These are phyloP conservation scores for Lepidochrysops patricia DNA, from an alignment of 2,888 invertebrate species.

Conservation along the genomic window DNA sequence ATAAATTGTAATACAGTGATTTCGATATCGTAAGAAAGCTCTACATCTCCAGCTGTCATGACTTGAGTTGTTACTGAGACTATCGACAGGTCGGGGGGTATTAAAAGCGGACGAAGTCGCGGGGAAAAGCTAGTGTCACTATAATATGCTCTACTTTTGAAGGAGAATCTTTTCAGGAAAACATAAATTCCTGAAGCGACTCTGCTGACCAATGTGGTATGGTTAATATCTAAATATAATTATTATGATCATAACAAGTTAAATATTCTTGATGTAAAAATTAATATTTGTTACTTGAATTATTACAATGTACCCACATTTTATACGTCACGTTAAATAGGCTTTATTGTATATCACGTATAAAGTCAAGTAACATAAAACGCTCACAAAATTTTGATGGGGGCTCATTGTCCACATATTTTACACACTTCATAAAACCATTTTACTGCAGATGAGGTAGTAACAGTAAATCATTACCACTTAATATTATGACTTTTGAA, in stretches of 20 bases:
- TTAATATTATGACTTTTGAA: not conserved
- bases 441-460: not conserved
- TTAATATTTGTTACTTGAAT: not conserved
- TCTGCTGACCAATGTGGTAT: not conserved
- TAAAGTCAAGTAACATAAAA: not conserved
- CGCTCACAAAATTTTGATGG: slow-evolving; percentile 19
- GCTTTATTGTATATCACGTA: not conserved
- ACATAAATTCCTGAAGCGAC: not conserved
- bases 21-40: slow-evolving; percentile 7
- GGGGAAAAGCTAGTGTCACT: too few species aligned
- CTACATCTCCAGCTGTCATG: slow-evolving; percentile 9
- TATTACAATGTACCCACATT: slow-evolving; percentile 1
- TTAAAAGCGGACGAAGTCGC: too few species aligned
- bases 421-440: slow-evolving; percentile 12
- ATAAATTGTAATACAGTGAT: slow-evolving; percentile 7
- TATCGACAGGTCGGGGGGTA: not conserved
- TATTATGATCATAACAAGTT: too few species aligned
- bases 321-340: not conserved
- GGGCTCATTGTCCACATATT: slow-evolving; percentile 22
- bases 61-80: slow-evolving; percentile 1
- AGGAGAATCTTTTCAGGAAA: not conserved
- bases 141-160: not conserved
- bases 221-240: too few species aligned
- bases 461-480: not conserved
- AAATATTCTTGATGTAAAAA: not conserved